Evolutionary conservation across 2,113 vertebrate species (phyloP).

Genomic region (Lagopus leucura): DNA sequence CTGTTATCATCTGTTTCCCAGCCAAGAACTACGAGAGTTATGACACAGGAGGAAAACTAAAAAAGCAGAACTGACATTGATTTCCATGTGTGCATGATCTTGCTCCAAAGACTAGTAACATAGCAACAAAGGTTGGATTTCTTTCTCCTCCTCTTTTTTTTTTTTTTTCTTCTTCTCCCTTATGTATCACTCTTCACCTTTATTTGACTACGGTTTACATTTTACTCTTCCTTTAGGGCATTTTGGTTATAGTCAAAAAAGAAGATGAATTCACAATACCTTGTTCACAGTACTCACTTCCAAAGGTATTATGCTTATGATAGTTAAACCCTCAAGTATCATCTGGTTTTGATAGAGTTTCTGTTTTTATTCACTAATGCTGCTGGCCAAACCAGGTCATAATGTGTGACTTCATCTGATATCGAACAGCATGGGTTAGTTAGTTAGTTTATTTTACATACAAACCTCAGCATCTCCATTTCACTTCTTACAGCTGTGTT

Average conservation of each 20-base stretch:
- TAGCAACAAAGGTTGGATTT: slow-evolving; percentile 34
- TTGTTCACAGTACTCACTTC: not conserved
- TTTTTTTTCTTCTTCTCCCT: not conserved
- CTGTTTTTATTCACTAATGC: slow-evolving; percentile 11
- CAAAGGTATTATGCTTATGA: slow-evolving; percentile 2
- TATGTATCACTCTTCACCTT: not conserved
- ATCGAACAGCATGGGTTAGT: slow-evolving; percentile 8
- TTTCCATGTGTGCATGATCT: slow-evolving; percentile 54
- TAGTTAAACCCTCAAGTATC: slow-evolving; percentile 13
- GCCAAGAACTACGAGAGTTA: slow-evolving; percentile 53
- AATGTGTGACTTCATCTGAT: slow-evolving; percentile 8
- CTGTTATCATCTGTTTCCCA: slow-evolving; percentile 23
- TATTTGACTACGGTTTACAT: not conserved
- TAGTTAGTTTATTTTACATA: slow-evolving; percentile 50
- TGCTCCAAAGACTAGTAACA: slow-evolving; percentile 51
- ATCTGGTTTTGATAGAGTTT: slow-evolving; percentile 65
- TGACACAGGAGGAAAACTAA: slow-evolving; percentile 43
- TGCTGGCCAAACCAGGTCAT: slow-evolving; percentile 50
- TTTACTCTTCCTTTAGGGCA: not conserved
- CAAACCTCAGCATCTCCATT: not conserved
- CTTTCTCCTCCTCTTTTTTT: not conserved
- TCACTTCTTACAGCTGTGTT: not conserved
- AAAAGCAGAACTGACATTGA: slow-evolving; percentile 57
- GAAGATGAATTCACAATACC: not conserved
- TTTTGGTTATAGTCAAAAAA: slow-evolving; percentile 13